Conservation (phyloP, 2,113 vertebrate species). For the Gymnarchus niloticus region DNA sequence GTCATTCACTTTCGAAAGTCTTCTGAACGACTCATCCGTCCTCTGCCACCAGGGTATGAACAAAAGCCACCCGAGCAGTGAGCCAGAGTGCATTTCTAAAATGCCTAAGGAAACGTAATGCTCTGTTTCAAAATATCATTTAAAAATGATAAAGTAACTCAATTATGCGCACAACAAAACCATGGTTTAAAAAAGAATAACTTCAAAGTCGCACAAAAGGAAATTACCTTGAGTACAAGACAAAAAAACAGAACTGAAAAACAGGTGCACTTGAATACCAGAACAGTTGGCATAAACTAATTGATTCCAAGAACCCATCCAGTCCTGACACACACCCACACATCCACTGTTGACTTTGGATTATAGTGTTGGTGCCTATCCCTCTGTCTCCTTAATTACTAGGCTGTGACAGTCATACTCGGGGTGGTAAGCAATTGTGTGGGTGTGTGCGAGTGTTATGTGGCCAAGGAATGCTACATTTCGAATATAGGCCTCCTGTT, state of each 20-base stretch:
- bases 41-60: neutral
- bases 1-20: neutral
- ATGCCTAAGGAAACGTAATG: neutral
- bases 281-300: neutral
- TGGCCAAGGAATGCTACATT: neutral
- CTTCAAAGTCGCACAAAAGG: neutral
- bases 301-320: slow-evolving; percentile 28
- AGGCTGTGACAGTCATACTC: slow-evolving; percentile 26
- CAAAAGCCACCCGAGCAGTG: too few relatives aligned
- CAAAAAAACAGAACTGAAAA: neutral
- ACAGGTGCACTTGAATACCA: neutral
- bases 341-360: slow-evolving; percentile 32
- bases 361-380: slow-evolving; percentile 4
- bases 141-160: neutral
- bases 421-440: slow-evolving; percentile 20
- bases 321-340: slow-evolving; percentile 34
- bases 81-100: neutral
- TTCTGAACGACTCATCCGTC: neutral
- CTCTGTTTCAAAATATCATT: neutral
- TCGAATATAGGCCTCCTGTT: neutral
- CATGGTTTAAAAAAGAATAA: neutral
- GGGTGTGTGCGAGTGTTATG: slow-evolving; percentile 30
- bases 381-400: slow-evolving; percentile 35
- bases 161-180: neutral
- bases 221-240: neutral